Base-by-base conservation (phyloP, 2,888 invertebrate species). In the Drosophila acutilabella region DNA sequence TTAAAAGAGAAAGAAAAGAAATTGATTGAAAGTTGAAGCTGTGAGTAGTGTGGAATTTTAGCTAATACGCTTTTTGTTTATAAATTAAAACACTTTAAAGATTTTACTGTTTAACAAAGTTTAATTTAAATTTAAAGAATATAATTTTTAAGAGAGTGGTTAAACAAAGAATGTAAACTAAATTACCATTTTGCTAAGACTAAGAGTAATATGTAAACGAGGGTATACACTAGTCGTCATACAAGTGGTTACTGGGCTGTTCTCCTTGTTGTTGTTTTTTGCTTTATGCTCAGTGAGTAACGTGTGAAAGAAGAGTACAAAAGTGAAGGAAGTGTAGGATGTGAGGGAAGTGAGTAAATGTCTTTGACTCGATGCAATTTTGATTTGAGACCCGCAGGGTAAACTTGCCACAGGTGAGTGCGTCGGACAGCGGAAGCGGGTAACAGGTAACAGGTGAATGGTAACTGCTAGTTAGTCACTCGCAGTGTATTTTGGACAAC, bases 201-300 rank as follows among this genome's bases (percentile, higher is more conserved):
- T 1, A 36, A 36, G 36, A 36, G 11, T 36, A 4, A 5, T 7
- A 4, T 26, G 8, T 52, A 6, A 4, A 23, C 14, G 1, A 69
- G 71, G 8, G 67, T 42, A 67, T 71, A 48, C 7, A 16, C 4
- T 2, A 7, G 53, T 52, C 73, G 47, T 20, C 56, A 10, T 4
- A 30, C 30, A 30, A 8, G 2, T 30, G 0, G 2, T 10, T 7
- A 33, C 16, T 2, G 5, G 7, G n/a, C 23, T 20, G 8, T 14
- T 13, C 2, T 8, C 18, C n/a, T 38, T 30, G 33, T 44, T 57
- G 26, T 16, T 53, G 18, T 36, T 13, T 26, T 53, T 69, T 57
- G 71, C 79, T 85, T 88, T 81, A 77, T 83, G 85, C 83, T 80
- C 81, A 60, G 68, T 88, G 85, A 83, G 62, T 78, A 85, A 83